A percentile compares a stretch with the other conserved stretches of the same genome.
These are phyloP conservation scores for Bombus ignitus DNA, from an alignment of 1,140 invertebrate species.

Conservation along the genomic window DNA sequence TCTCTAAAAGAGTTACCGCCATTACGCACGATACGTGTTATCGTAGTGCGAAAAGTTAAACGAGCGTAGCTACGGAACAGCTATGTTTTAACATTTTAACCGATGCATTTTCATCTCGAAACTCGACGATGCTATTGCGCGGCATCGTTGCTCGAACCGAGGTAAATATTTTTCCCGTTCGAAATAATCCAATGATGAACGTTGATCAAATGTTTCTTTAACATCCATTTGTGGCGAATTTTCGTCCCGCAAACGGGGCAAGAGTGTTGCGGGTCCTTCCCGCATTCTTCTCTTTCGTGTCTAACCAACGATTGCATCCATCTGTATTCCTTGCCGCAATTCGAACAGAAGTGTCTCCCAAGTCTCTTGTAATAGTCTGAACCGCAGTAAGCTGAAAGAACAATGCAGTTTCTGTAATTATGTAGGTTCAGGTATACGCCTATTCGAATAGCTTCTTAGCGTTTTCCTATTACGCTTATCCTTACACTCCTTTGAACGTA, in stretches of 20 bases:
- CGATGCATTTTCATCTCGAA: no score
- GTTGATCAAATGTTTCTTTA: slow-evolving; percentile 77
- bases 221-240: slow-evolving; percentile 79
- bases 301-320: slow-evolving; percentile 82
- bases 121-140: neutral
- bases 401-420: slow-evolving; percentile 51
- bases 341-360: slow-evolving; percentile 74
- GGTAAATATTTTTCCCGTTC: slow-evolving; percentile 43
- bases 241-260: slow-evolving; percentile 75
- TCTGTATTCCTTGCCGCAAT: slow-evolving; percentile 82
- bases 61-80: neutral
- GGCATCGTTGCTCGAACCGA: neutral
- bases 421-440: slow-evolving; percentile 4
- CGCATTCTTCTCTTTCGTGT: slow-evolving; percentile 83
- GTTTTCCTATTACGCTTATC: neutral
- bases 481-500: neutral
- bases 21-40: neutral
- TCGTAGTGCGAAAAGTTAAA: neutral
- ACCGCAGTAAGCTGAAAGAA: slow-evolving; percentile 67
- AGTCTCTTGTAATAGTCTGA: slow-evolving; percentile 75
- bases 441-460: neutral
- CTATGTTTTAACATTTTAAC: neutral
- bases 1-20: neutral
- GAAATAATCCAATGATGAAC: slow-evolving; percentile 66
- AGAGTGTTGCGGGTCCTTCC: slow-evolving; percentile 76